Base-by-base conservation (phyloP, 2,888 invertebrate genomes). In the Colostygia pectinataria region DNA sequence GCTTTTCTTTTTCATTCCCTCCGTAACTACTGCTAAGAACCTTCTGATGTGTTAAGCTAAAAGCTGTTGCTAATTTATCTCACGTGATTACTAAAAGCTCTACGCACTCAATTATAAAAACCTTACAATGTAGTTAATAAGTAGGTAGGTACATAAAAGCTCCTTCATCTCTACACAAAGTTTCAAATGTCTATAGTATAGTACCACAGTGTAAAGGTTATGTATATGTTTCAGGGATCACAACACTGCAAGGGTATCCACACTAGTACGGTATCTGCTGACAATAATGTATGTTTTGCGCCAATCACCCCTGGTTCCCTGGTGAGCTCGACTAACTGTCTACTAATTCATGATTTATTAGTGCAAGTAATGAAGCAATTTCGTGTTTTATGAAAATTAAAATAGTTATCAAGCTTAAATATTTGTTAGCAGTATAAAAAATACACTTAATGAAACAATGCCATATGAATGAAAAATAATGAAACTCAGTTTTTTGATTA, bases 251-350 rank as follows among this genome's bases (percentile, higher is more conserved):
- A 88, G 65, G 85, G 83, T 42, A 69, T 90, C 40, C 90, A 90
- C 69, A 84, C 87, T 40, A 85, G 77, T 56, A 74, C 80, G 69
- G 86, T 88, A 79, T 85, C 81, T 61, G 46, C 70, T 7, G 75
- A 85, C 55, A 81, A 80, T 80, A 85, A 84, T 58, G 87, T 87
- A 88, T 69, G 87, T 88, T 83, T 64, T 65, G 78, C 85, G 62
- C 77, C 80, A 63, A 75, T 80, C 2, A 14, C 36, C 31, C 44
- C 36, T 59, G 80, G 80, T 70, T 78, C 81, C 74, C 62, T 87
- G 90, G 90, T 90, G 90, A 90, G 90, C 33, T 25, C 42, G 79
- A 83, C 86, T 90, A 90, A 90, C 88, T 70, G 64, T 69, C 59
- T 69, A 87, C 85, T 87, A 87, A 88, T 81, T 55, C 61, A 63